Percentiles rank a stretch among this genome's conserved stretches.
These are phyloP conservation scores for Amphiduros pacificus DNA, from an alignment of 2,888 invertebrate genomes.

Conservation along the genomic window DNA sequence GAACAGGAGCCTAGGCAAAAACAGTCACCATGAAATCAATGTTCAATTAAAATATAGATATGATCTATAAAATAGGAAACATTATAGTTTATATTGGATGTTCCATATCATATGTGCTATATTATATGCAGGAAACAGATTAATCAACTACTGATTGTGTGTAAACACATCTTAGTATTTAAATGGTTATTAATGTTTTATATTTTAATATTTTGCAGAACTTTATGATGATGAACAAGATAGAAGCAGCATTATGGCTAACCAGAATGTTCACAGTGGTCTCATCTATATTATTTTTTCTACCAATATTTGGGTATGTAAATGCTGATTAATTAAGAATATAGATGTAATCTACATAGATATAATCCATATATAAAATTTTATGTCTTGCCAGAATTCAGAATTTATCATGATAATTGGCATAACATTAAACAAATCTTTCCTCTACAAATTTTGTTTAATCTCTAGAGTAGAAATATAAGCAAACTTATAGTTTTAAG, in stretches of 20 bases:
- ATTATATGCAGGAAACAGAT: no score
- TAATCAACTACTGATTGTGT: background rate
- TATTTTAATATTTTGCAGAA: background rate
- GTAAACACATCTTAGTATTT: background rate
- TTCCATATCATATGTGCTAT: no score
- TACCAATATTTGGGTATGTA: conserved; percentile 67
- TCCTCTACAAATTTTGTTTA: conserved; percentile 6
- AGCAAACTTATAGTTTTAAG: no score
- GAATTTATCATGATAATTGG: background rate
- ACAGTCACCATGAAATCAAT: no score
- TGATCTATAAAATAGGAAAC: no score
- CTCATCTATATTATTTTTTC: conserved; percentile 26
- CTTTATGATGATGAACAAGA: conserved; percentile 74
- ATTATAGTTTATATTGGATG: no score
- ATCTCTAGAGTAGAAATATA: background rate
- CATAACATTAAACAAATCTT: background rate
- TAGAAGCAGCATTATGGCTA: conserved; percentile 85
- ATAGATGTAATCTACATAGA: no score
- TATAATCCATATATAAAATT: no score
- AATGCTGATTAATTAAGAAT: no score
- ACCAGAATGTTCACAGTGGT: conserved; percentile 74
- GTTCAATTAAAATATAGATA: no score
- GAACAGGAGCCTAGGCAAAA: no score
- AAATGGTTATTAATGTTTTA: background rate
- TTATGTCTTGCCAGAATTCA: no score